Evolutionary conservation across 2,797 vertebrate genomes (phyloP), one percentile per base, ranked within the genome.

Genomic region (Sardinella longiceps): DNA sequence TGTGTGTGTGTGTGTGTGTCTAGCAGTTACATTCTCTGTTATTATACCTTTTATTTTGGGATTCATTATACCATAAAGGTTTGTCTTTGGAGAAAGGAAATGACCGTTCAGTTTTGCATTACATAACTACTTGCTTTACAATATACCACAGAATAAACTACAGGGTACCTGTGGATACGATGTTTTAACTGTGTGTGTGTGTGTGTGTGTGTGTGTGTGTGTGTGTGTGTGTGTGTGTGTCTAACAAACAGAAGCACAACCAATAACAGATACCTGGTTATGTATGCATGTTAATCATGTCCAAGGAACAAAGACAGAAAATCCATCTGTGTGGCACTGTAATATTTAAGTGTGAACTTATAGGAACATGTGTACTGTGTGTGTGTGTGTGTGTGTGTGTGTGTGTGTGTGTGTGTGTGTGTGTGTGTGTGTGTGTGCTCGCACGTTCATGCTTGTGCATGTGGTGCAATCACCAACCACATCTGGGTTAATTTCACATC

Each of bases 401-500:
- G 58, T 10, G 11, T 58, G 56, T 25, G n/a, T n/a, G n/a, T n/a
- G n/a, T n/a, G n/a, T n/a, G 58, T 25, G 58, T 60, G 58, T 28
- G 58, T 60, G 58, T 28, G 25, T 25, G 58, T 25, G 25, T 60
- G 58, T 25, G 25, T 28, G n/a, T 28, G 25, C n/a, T n/a, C n/a
- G n/a, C n/a, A n/a, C n/a, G n/a, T n/a, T n/a, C n/a, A n/a, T n/a
- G n/a, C n/a, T n/a, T 11, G 12, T 63, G 60, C 12, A 10, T 63
- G 60, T 63, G 60, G 60, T 30, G 25, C 60, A 63, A 28, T 30
- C 60, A 30, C 30, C 28, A 25, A 63, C 60, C 60, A 28, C 60
- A 63, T 63, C 25, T 63, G 60, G 25, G 60, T 63, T 63, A 63
- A 63, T 63, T 63, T 63, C 60, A 63, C 9, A 25, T 30, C 60